phyloP scores from a whole-genome alignment of 2,888 invertebrate species.

The Agonum fuliginosum region DNA sequence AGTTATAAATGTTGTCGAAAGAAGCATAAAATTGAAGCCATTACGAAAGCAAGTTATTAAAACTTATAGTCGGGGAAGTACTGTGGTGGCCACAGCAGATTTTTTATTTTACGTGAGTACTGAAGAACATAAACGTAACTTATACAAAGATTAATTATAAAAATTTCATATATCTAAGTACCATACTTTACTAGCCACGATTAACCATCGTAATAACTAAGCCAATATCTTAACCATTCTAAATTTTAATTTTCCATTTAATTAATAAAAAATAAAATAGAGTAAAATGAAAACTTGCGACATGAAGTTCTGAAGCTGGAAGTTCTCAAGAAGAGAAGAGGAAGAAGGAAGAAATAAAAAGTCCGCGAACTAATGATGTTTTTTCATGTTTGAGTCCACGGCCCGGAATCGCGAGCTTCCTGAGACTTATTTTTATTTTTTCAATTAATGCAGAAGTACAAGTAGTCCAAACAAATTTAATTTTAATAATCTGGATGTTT shows the following conservation, averaged over 20 bases:
- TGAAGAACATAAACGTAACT: too few relatives aligned
- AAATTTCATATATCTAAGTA: too few relatives aligned
- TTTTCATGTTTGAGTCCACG: slow-evolving; percentile 22
- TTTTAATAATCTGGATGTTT: neutral
- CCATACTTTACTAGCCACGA: too few relatives aligned
- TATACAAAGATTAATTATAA: too few relatives aligned
- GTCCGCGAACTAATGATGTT: slow-evolving; percentile 33
- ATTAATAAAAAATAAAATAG: slow-evolving; percentile 40
- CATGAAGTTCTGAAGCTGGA: slow-evolving; percentile 12
- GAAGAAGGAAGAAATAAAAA: neutral
- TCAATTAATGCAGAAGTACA: slow-evolving; percentile 13
- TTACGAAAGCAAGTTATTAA: too few relatives aligned
- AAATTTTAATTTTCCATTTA: slow-evolving; percentile 42
- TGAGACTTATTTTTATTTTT: slow-evolving; percentile 19
- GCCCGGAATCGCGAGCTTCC: neutral
- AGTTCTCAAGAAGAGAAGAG: neutral
- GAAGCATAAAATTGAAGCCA: too few relatives aligned
- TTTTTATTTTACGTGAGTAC: too few relatives aligned
- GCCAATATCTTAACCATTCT: slow-evolving; percentile 18
- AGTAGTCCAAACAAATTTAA: slow-evolving; percentile 22
- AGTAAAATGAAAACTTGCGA: slow-evolving; percentile 27
- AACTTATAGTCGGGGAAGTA: too few relatives aligned
- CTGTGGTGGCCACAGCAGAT: too few relatives aligned
- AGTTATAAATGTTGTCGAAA: too few relatives aligned
- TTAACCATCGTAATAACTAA: neutral